Base-by-base conservation (phyloP, 2,113 vertebrate species). In the Calidris pygmaea region DNA sequence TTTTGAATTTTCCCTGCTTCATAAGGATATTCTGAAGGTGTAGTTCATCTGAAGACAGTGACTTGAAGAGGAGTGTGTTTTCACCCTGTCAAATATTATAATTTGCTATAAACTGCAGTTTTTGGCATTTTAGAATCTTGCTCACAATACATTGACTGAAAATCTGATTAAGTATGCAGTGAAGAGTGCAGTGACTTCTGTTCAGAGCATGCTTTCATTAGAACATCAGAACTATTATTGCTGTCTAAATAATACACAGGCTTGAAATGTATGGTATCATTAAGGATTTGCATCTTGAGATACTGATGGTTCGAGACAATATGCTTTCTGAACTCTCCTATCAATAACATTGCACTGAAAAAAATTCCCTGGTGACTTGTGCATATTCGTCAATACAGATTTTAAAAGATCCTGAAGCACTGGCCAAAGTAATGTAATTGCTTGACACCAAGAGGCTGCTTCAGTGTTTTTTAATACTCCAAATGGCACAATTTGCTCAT, bases 71-170 rank as follows among this genome's bases (percentile, higher is more conserved):
- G 74, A 91, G 45, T 72, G 52, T 72, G 76, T 82, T 93, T 74
- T 91, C 63, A 81, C 72, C 87, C 67, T 93, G 56, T 75, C 74
- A 90, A 95, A 91, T 19, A 19, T 59, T 93, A 70, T 82, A 71
- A 73, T 96, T 95, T 93, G n/a, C 53, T 80, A 52, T 55, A 73
- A 97, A 96, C 56, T 94, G 39, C 70, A 78, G 26, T 80, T 70
- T 85, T 27, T 0, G 2, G 41, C 24, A 24, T 17, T 88, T 47
- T 19, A 75, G 81, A 83, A 48, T 34, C 29, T 35, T 41, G 27
- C 29, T 55, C 50, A 79, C 41, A 73, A 76, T 90, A 83, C 79
- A 56, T 34, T 74, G 43, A 60, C 66, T 75, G 48, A 79, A 94
- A 88, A 92, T 82, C 62, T 70, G 71, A 93, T 87, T 85, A 91